Conservation (phyloP, 2,888 invertebrate genomes). For the Prenolepis imparis region DNA sequence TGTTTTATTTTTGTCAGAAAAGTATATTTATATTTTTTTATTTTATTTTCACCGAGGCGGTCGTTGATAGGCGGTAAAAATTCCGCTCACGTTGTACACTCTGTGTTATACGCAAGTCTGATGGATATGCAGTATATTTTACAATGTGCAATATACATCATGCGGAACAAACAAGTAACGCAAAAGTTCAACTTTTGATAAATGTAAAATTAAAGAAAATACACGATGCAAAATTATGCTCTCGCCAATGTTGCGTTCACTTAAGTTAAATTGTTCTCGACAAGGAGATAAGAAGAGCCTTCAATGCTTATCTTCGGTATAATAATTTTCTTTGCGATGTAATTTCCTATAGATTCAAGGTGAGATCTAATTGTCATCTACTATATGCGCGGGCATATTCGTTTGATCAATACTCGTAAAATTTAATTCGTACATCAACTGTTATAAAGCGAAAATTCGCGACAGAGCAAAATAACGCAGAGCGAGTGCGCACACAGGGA, state of each 20-base stretch:
- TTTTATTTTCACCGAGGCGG: conserved; percentile 9
- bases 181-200: not conserved
- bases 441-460: conserved; percentile 29
- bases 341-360: not conserved
- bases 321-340: not conserved
- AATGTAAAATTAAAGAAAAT: not conserved
- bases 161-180: not conserved
- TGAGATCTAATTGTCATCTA: not conserved
- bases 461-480: conserved; percentile 18
- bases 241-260: not conserved
- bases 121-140: not conserved
- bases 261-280: not conserved
- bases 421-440: conserved; percentile 9
- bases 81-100: conserved; percentile 27
- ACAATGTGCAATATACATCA: not conserved
- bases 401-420: not conserved
- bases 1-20: conserved; percentile 29
- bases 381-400: not conserved
- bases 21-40: conserved; percentile 34
- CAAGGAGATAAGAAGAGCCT: not conserved
- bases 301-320: not conserved
- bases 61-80: conserved; percentile 36
- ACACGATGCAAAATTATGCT: not conserved
- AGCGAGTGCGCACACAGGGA: not conserved
- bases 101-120: not conserved